Percentiles rank a stretch among this genome's conserved stretches.
These are phyloP conservation scores for Ooceraea biroi DNA, from an alignment of 1,140 invertebrate species.

Conservation along the genomic window DNA sequence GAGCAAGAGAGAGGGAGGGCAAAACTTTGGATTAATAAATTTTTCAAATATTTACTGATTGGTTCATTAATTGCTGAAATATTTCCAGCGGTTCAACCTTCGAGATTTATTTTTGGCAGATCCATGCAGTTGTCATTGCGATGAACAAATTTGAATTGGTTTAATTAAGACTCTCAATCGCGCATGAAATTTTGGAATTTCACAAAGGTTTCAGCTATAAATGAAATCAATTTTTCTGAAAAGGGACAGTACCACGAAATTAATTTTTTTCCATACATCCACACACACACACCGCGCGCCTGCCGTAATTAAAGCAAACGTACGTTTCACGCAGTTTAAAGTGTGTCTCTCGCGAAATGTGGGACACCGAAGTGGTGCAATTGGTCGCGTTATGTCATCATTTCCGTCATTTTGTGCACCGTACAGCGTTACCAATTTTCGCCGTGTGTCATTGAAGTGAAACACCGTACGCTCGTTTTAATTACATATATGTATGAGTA, in stretches of 20 bases:
- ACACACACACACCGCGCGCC: too few relatives aligned
- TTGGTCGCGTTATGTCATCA: constrained; percentile 36
- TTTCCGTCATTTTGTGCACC: constrained; percentile 34
- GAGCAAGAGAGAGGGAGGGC: too few relatives aligned
- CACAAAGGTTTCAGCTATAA: neutral
- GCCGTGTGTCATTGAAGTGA: neutral
- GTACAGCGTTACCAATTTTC: constrained; percentile 49
- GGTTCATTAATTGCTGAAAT: neutral
- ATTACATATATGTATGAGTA: too few relatives aligned
- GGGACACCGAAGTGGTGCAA: neutral
- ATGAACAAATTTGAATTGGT: constrained; percentile 12
- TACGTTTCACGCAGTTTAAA: neutral
- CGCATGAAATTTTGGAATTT: neutral
- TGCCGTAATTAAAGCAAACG: neutral
- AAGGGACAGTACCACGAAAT: neutral
- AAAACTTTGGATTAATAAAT: neutral
- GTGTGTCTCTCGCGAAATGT: neutral
- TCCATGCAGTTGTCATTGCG: neutral
- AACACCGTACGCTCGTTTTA: too few relatives aligned
- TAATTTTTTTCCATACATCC: neutral
- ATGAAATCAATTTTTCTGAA: too few relatives aligned
- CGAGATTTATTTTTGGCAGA: too few relatives aligned
- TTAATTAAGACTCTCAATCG: constrained; percentile 15
- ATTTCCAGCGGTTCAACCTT: too few relatives aligned
- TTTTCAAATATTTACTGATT: neutral